These are phyloP conservation scores for Drosophila neonasuta DNA, from an alignment of 2,888 invertebrate species.

Conservation along the genomic window DNA sequence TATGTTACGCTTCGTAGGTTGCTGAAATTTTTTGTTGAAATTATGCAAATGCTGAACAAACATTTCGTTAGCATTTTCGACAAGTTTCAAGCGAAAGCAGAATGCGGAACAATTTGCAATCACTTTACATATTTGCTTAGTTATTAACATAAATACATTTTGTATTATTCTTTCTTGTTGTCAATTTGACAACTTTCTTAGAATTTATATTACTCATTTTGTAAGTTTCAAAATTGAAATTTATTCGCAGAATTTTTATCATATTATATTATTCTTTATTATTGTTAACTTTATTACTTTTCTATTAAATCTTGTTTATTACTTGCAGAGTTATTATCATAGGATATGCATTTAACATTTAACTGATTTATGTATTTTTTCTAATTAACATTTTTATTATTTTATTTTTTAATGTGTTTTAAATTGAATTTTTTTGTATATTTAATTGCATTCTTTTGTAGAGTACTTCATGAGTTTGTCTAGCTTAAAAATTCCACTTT, in stretches of 20 bases:
- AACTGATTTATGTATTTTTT: too few species aligned
- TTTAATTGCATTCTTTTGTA: neutral
- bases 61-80: neutral
- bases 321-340: too few species aligned
- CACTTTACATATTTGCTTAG: neutral
- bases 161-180: neutral
- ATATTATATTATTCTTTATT: too few species aligned
- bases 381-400: too few species aligned
- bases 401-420: too few species aligned
- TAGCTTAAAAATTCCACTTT: neutral
- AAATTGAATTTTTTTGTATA: too few species aligned
- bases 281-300: neutral
- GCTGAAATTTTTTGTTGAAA: neutral
- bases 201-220: too few species aligned
- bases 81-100: neutral
- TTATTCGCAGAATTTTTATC: too few species aligned
- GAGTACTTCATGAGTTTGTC: neutral
- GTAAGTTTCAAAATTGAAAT: too few species aligned
- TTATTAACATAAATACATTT: neutral
- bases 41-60: neutral
- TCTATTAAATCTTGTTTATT: neutral
- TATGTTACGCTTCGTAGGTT: neutral
- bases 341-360: too few species aligned
- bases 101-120: conserved; percentile 2
- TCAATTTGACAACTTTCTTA: too few species aligned